A percentile compares a stretch with the other conserved stretches of the same genome.
Evolutionary conservation across 2,888 invertebrate species (phyloP).

Genomic region (Dione juno): DNA sequence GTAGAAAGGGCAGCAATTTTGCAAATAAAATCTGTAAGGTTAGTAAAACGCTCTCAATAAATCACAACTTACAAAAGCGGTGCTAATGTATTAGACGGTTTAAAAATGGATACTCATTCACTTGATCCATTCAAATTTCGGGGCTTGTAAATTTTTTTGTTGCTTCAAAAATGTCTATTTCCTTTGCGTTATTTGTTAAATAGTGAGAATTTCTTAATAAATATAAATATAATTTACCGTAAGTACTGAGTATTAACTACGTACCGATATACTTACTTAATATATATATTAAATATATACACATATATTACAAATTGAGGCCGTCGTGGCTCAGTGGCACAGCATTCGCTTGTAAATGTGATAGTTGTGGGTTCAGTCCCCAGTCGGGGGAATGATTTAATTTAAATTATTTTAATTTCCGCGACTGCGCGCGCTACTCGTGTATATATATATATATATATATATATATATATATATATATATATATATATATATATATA

Average conservation of each 20-base stretch:
- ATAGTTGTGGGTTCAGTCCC: no score
- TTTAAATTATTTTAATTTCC: no score
- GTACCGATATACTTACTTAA: not conserved
- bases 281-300: not conserved
- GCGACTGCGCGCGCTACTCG: no score
- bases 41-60: slow-evolving; percentile 23
- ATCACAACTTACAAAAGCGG: slow-evolving; percentile 31
- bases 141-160: not conserved
- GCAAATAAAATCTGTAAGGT: slow-evolving; percentile 13
- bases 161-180: slow-evolving; percentile 3
- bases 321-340: no score
- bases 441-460: no score
- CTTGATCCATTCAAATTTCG: slow-evolving; percentile 12
- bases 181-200: not conserved
- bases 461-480: not conserved
- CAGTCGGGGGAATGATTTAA: no score
- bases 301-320: no score
- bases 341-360: no score
- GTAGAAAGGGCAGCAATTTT: slow-evolving; percentile 11
- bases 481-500: no score
- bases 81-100: slow-evolving; percentile 21
- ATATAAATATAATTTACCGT: no score
- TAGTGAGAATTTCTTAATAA: not conserved
- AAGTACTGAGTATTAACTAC: no score
- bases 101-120: slow-evolving; percentile 33